Base-by-base conservation (phyloP, 2,888 invertebrate species). In the Mimas tiliae region DNA sequence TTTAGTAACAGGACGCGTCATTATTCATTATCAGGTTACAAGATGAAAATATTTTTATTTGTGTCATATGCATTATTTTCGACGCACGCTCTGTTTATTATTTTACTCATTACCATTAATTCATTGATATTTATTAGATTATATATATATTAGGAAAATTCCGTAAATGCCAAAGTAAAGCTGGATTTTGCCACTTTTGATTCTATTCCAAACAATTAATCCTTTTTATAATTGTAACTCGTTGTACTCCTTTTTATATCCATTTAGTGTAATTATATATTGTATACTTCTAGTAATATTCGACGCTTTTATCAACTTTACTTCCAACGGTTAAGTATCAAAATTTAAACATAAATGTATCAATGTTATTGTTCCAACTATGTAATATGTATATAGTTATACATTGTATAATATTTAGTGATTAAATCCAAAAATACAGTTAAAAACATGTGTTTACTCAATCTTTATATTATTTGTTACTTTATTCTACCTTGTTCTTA, bases 241-340 rank as follows among this genome's bases (percentile, higher is more conserved):
- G 34, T 34, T 65, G 9, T 65, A 55, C 47, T 12, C 52, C 42
- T 64, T 27, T 64, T 64, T 64, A 52, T 64, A 64, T 45, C 16
- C 16, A 64, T 47, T 55, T 55, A 55, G 55, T 16, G 34, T 55
- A 55, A 55, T 11, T 38, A 9, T 16, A 16, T 55, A 53, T 33
- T 38, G 8, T 53, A n/a, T 33, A 53, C 53, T n/a, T 53, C 33
- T 53, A n/a, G 33, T 53, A 34, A n/a, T 53, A n/a, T 33, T 8
- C n/a, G 33, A 53, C n/a, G 53, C 19, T 1, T 38, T 55, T 55
- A 34, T 38, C 55, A 16, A 34, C 34, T 16, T 55, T 38, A 53
- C 53, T 38, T 55, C 34, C n/a, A 38, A 38, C 38, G 55, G 38
- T 16, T 55, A 38, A 55, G 16, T 38, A 50, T 50, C 0, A 38